Evolutionary conservation across 2,888 invertebrate species (phyloP), one percentile per base, ranked within the genome.

Genomic region (Eupithecia tripunctaria): DNA sequence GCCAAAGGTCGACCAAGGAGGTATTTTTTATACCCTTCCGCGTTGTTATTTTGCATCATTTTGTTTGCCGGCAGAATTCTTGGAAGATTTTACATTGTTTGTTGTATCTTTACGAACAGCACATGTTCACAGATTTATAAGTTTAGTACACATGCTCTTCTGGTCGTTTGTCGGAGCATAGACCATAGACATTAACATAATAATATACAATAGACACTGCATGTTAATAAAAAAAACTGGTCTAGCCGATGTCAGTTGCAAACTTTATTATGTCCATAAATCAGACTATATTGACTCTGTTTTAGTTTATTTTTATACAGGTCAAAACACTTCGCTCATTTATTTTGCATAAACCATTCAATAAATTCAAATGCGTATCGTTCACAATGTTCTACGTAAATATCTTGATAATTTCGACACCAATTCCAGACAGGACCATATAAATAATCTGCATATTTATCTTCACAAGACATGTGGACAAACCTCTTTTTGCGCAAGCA

Each of bases 1-100:
- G 87, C 85, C 84, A 91, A 92, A 92, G 93, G 91, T 92, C 92
- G 89, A 85, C 88, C 80, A 86, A 86, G 89, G 89, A 88, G 91
- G 88, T 85, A 88, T 86, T 92, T 93, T 92, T 92, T 91, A 84
- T 83, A 67, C 64, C 78, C 82, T 85, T 86, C 86, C 86, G 87
- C 86, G 84, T 89, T 89, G 79, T 79, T 72, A 74, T 70, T 77
- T 69, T 75, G 75, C 80, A 76, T 79, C 79, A 77, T 79, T 32
- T 78, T 59, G 60, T 38, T 27, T 27, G 66, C 27, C n/a, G 73
- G 27, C 43, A 64, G 43, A 60, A 63, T 38, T 72, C 68, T 43
- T 65, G 51, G 56, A 71, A 67, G 21, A 63, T 38, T 21, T 36
- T 5, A 32, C 62, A 67, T 29, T 67, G 67, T 51, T 64, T 69